Evolutionary conservation across 1,140 invertebrate genomes (phyloP).

Genomic region (Atta texana): DNA sequence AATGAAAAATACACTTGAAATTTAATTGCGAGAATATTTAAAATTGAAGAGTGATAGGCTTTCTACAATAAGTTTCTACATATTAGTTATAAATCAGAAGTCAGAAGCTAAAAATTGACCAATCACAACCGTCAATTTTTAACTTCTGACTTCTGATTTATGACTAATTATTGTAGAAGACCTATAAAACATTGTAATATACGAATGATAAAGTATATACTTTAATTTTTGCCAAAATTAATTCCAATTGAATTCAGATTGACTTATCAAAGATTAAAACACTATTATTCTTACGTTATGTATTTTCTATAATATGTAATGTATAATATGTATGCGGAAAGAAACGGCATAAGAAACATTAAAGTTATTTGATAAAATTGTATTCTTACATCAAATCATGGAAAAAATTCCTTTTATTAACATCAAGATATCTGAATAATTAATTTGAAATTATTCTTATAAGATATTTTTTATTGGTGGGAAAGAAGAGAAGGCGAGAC

Average conservation of each 20-base stretch:
- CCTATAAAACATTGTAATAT: not conserved
- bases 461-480: not conserved
- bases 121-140: too few species aligned
- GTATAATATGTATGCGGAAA: not conserved
- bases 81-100: too few species aligned
- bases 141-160: too few species aligned
- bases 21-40: not conserved
- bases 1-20: not conserved
- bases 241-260: not conserved
- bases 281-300: not conserved
- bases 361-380: constrained; percentile 12
- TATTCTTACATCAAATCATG: not conserved
- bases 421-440: not conserved
- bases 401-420: not conserved
- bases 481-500: too few species aligned
- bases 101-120: too few species aligned
- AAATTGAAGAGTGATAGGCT: not conserved
- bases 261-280: not conserved
- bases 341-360: not conserved
- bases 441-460: not conserved
- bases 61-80: too few species aligned
- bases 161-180: too few species aligned
- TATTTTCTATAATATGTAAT: not conserved
- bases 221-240: not conserved
- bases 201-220: not conserved